Base-by-base conservation (phyloP, 53 echinoderm and acorn worm species). In the Luidia sarsii region DNA sequence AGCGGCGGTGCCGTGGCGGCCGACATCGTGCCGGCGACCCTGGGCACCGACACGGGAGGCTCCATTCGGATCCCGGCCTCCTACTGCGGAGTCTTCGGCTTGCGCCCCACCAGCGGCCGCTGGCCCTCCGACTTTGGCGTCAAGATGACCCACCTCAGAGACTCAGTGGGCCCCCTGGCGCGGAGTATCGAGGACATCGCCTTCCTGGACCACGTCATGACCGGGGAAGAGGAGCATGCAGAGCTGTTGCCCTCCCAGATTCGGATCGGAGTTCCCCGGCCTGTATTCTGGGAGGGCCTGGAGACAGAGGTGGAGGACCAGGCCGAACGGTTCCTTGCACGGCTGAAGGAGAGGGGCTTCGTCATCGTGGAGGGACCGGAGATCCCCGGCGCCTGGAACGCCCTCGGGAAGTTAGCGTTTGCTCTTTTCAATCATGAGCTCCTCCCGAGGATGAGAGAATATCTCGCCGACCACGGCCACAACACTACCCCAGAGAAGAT, bases 111-210 rank as follows among this genome's bases (percentile, higher is more conserved):
- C 48, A 75, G 75, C 7, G 75, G 75, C 6, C 75, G 75, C 29
- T 75, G 75, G 75, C 75, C 75, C 55, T 31, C 75, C 22, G 75
- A 75, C 33, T 75, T 46, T 14, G 75, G 75, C 1, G 75, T 16
- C 22, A 75, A 75, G 46, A 57, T 61, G 61, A 2, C 75, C 10
- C 75, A 75, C 31, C 18, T 75, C 0, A 45, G 75, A 8, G 75
- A 75, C 23, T 75, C 75, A 13, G 75, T 75, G 1, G 75, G 75
- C 2, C 75, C 75, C 18, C 75, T 75, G 1, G 48, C 46, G 15
- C 39, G 75, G 5, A 75, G 61, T 33, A 61, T 61, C 20, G 33
- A 30, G 43, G 75, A 75, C 10, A 59, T 75, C 15, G 75, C 75
- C 2, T 45, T 75, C 16, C 75, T 75, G 5, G 75, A 75, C 35